Base-by-base conservation (phyloP, 2,888 invertebrate genomes). In the Sphecodes monilicornis region DNA sequence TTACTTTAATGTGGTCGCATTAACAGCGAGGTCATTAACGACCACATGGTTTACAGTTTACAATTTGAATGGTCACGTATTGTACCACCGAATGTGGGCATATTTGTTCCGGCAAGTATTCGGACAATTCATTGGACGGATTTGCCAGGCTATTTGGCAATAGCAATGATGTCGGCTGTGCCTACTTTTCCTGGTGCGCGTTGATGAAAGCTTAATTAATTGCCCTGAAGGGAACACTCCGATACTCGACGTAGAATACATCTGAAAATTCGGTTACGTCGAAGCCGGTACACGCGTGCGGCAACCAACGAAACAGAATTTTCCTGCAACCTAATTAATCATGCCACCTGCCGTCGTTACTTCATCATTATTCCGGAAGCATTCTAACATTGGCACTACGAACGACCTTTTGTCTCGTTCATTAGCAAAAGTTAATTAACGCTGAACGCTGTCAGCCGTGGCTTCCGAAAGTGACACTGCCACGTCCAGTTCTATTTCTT, bases 371-470 rank as follows among this genome's bases (percentile, higher is more conserved):
- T 80, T 76, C 50, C 50, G 66, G 26, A 26, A 72, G 13, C 72
- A 75, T 77, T 76, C 78, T 50, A 11, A 39, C 79, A 75, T 78
- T 74, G 60, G 46, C 57, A 32, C 66, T 26, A 75, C 78, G 46
- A 10, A 69, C 66, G 43, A 41, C 68, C 78, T 60, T 80, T 72
- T 80, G 80, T 78, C 79, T 85, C 60, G 74, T 68, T 83, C 82
- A 87, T 88, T 85, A 88, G 75, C 69, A 83, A 82, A 87, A 83
- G 87, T 88, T 87, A 87, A 88, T 88, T 87, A 88, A 88, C 64
- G 70, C 69, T 22, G 76, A 76, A 85, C 80, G 57, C 70, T 70
- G 75, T 69, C 79, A 11, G 76, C 75, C 72, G 74, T 74, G 68
- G 66, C 64, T 54, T 26, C 13, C 68, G 46, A 69, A 43, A 50